Conservation (phyloP, 2,888 invertebrate species). For the Nephrotoma appendiculata region DNA sequence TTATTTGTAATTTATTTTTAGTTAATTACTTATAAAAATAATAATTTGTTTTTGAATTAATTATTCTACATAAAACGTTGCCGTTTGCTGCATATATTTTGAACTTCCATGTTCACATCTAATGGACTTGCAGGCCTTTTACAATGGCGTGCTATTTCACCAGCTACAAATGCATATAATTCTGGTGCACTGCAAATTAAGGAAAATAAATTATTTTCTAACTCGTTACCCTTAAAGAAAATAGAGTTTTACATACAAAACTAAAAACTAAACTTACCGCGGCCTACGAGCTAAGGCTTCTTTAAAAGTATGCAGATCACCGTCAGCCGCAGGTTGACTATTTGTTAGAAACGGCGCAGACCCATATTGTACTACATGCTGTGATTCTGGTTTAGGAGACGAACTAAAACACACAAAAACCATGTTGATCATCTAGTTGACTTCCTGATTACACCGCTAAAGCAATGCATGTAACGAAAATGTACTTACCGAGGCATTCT, state of each 20-base stretch:
- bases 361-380: slow-evolving; percentile 20
- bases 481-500: slow-evolving; percentile 9
- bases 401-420: slow-evolving; percentile 22
- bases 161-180: slow-evolving; percentile 55
- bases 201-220: neutral
- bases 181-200: slow-evolving; percentile 31
- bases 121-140: slow-evolving; percentile 52
- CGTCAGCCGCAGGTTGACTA: slow-evolving; percentile 30
- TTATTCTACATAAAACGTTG: slow-evolving; percentile 49
- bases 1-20: neutral
- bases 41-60: neutral
- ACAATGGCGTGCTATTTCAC: slow-evolving; percentile 58
- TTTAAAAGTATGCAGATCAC: slow-evolving; percentile 54
- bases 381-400: slow-evolving; percentile 38
- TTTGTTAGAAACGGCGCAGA: neutral
- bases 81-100: slow-evolving; percentile 53
- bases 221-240: neutral
- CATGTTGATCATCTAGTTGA: neutral
- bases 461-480: neutral
- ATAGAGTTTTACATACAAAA: neutral
- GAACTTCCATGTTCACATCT: slow-evolving; percentile 65
- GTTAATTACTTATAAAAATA: neutral
- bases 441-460: neutral
- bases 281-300: slow-evolving; percentile 51
- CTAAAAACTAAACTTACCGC: slow-evolving; percentile 17